Evolutionary conservation across 37 sponge, comb jelly and placozoan species (phyloP).

Genomic region (Lycopodina hypogea): DNA sequence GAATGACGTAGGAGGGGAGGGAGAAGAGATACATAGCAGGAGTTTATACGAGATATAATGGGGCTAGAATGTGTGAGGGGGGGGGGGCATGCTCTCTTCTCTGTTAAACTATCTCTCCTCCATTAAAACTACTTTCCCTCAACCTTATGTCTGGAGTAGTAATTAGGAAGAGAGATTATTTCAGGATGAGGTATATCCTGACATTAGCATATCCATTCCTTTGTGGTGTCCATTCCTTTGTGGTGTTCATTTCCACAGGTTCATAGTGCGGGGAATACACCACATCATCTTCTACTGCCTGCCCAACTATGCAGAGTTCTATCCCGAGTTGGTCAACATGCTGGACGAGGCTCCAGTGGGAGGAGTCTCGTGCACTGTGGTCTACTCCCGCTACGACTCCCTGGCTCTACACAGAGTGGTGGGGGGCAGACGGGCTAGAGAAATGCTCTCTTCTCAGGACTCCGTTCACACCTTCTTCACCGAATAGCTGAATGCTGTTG

Average conservation of each 20-base stretch:
- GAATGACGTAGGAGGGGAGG: too few relatives aligned
- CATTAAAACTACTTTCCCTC: too few relatives aligned
- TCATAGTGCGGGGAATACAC: slow-evolving; percentile 59
- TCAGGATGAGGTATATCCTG: too few relatives aligned
- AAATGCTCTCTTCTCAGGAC: slow-evolving; percentile 33
- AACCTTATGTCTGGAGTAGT: too few relatives aligned
- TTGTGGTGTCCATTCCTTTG: too few relatives aligned
- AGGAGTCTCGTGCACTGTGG: slow-evolving; percentile 44
- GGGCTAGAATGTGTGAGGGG: too few relatives aligned
- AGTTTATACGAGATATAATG: too few relatives aligned
- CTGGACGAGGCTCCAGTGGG: slow-evolving; percentile 35
- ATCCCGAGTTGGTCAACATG: slow-evolving; percentile 78
- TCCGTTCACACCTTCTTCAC: slow-evolving; percentile 51
- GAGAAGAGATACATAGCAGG: too few relatives aligned
- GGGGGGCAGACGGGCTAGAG: slow-evolving; percentile 39
- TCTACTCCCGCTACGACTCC: slow-evolving; percentile 74
- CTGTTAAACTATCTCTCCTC: too few relatives aligned
- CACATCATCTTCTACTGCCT: slow-evolving; percentile 90
- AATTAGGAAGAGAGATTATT: too few relatives aligned
- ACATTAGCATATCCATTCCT: too few relatives aligned
- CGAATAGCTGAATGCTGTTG: not conserved
- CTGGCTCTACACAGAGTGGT: slow-evolving; percentile 57
- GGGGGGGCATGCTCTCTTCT: too few relatives aligned
- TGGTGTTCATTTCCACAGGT: slow-evolving; percentile 45
- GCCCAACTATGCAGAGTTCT: slow-evolving; percentile 83